A percentile compares a stretch with the other conserved stretches of the same genome.
Evolutionary conservation across 2,888 invertebrate genomes (phyloP).

Genomic region (Diarsia rubi): DNA sequence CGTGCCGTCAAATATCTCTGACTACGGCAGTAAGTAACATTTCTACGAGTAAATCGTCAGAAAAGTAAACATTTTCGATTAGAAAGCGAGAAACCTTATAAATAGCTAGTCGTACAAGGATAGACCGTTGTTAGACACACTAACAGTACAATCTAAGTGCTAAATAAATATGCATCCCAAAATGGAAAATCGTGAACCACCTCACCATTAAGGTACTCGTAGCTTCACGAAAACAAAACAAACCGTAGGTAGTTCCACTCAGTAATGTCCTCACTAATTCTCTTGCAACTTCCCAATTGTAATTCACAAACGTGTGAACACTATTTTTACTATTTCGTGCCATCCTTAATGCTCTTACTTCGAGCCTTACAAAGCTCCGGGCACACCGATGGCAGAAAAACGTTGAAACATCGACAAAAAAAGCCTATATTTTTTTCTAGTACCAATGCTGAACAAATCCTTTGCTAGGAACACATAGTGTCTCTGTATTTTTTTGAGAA

Average conservation of each 20-base stretch:
- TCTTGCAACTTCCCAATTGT: slow-evolving; percentile 42
- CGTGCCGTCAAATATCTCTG: too few relatives aligned
- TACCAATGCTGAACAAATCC: slow-evolving; percentile 63
- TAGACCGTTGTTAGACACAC: background rate
- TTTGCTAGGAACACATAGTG: slow-evolving; percentile 54
- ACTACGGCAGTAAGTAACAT: too few relatives aligned
- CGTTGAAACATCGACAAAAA: slow-evolving; percentile 67
- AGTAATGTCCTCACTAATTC: slow-evolving; percentile 50
- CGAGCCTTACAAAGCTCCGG: slow-evolving; percentile 71
- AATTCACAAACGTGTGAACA: slow-evolving; percentile 48
- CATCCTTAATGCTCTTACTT: slow-evolving; percentile 74
- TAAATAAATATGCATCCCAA: slow-evolving; percentile 13
- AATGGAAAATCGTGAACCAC: slow-evolving; percentile 18
- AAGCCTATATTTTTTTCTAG: slow-evolving; percentile 59
- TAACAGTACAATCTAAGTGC: background rate
- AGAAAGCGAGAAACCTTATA: background rate
- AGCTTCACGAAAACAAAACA: slow-evolving; percentile 34
- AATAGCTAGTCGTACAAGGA: background rate
- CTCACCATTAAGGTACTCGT: slow-evolving; percentile 3
- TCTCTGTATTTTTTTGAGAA: slow-evolving; percentile 67
- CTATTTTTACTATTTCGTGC: slow-evolving; percentile 52
- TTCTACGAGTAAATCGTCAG: background rate
- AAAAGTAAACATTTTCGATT: background rate
- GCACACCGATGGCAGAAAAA: slow-evolving; percentile 71
- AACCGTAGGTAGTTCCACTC: slow-evolving; percentile 14